phyloP scores from a whole-genome alignment of 2,797 vertebrate species.

The Sebastes vulpes region DNA sequence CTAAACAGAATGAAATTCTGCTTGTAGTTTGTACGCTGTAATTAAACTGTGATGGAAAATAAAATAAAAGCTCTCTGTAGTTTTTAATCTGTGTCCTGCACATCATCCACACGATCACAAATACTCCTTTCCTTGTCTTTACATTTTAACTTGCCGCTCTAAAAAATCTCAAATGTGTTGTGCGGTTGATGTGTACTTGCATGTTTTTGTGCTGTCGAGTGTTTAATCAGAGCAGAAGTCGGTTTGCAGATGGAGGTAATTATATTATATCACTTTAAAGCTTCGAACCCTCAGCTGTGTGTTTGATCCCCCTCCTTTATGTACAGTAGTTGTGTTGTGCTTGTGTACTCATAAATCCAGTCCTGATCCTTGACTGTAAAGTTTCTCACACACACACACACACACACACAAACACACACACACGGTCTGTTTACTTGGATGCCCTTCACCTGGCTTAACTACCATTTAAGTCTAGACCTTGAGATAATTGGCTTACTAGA shows the following conservation, averaged over 20 bases:
- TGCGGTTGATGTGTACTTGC: constrained; percentile 45
- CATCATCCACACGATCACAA: constrained; percentile 11
- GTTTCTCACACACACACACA: constrained; percentile 27
- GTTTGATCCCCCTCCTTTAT: constrained; percentile 33
- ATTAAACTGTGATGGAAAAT: constrained; percentile 76
- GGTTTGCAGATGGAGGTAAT: constrained; percentile 78
- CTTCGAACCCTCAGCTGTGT: constrained; percentile 43
- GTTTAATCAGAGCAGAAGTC: constrained; percentile 71
- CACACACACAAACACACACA: constrained; percentile 15
- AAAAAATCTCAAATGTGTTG: constrained; percentile 11
- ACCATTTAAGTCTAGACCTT: constrained; percentile 54
- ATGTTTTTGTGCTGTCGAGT: constrained; percentile 56
- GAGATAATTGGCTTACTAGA: constrained; percentile 51
- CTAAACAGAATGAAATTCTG: constrained; percentile 42
- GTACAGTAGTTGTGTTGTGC: constrained; percentile 40
- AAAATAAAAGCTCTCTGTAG: constrained; percentile 19
- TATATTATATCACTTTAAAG: constrained; percentile 49
- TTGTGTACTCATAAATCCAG: constrained; percentile 42
- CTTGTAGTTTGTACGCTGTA: constrained; percentile 75
- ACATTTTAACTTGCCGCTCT: not conserved
- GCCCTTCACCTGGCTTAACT: constrained; percentile 54
- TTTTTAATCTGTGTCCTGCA: constrained; percentile 7
- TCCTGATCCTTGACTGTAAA: constrained; percentile 31
- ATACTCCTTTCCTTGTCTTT: not conserved
- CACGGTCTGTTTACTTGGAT: constrained; percentile 22